These are phyloP conservation scores for Coreius guichenoti DNA, from an alignment of 2,797 vertebrate genomes.

Conservation along the genomic window DNA sequence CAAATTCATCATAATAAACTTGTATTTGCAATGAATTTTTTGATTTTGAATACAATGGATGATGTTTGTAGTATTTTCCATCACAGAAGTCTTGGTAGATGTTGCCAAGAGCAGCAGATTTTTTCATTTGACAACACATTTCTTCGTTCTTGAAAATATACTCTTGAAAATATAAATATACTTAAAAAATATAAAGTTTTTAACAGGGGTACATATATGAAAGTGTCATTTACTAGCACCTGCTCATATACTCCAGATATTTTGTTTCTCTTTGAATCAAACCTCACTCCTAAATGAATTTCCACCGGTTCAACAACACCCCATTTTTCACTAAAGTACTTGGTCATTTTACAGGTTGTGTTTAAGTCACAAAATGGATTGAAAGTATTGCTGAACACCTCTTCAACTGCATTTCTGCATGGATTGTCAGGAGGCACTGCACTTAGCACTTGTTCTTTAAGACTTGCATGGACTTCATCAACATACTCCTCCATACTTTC, in stretches of 20 bases:
- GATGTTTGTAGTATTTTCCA: slow-evolving; percentile 41
- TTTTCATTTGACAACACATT: slow-evolving; percentile 34
- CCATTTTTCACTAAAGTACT: too few species aligned
- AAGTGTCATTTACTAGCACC: slow-evolving; percentile 53
- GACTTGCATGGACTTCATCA: slow-evolving; percentile 35
- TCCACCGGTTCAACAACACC: too few species aligned
- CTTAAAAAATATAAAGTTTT: too few species aligned
- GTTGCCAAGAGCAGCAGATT: not conserved
- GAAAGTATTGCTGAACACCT: too few species aligned
- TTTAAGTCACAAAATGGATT: too few species aligned
- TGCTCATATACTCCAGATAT: slow-evolving; percentile 53
- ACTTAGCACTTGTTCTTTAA: too few species aligned
- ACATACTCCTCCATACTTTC: slow-evolving; percentile 53
- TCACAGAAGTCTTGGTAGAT: slow-evolving; percentile 56
- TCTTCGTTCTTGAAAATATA: slow-evolving; percentile 53
- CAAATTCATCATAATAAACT: slow-evolving; percentile 52
- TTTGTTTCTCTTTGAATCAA: slow-evolving; percentile 30
- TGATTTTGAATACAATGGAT: slow-evolving; percentile 33
- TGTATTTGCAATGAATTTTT: slow-evolving; percentile 42
- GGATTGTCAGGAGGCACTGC: too few species aligned
- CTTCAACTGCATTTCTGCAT: too few species aligned
- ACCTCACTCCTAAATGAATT: too few species aligned
- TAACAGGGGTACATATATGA: slow-evolving; percentile 44
- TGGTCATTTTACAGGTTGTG: too few species aligned
- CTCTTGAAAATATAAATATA: too few species aligned